These are phyloP conservation scores for Otis tarda DNA, from an alignment of 2,113 vertebrate genomes.

Conservation along the genomic window DNA sequence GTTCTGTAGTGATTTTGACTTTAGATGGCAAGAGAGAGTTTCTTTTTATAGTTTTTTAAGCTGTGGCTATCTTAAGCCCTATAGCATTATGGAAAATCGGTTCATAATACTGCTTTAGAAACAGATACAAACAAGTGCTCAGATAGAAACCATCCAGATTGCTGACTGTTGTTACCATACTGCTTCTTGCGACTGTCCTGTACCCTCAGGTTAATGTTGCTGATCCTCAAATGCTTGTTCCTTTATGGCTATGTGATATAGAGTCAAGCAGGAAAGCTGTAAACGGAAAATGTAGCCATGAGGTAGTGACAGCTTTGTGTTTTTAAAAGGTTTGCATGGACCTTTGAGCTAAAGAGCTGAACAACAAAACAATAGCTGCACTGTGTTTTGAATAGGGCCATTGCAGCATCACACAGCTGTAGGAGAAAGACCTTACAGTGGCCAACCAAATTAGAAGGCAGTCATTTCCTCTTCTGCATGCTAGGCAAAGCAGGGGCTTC, in stretches of 20 bases:
- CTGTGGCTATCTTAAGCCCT: conserved; percentile 21
- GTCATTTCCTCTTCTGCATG: neutral
- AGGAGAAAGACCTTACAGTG: neutral
- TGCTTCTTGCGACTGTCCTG: neutral
- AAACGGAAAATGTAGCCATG: neutral
- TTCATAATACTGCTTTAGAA: neutral
- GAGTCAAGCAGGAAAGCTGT: neutral
- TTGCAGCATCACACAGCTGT: neutral
- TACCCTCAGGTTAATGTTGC: neutral
- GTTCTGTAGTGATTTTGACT: conserved; percentile 24
- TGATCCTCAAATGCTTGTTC: neutral
- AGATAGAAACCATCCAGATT: neutral
- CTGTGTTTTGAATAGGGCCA: fast-evolving
- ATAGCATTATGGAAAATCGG: neutral
- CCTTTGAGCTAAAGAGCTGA: neutral
- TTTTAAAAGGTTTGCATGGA: neutral
- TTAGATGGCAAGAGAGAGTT: conserved; percentile 36
- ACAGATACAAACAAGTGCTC: neutral
- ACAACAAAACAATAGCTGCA: neutral
- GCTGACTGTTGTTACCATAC: neutral
- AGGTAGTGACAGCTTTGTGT: neutral
- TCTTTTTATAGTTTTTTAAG: conserved; percentile 48
- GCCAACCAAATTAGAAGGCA: neutral
- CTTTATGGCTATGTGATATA: neutral
- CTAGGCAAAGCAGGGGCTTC: neutral